These are phyloP conservation scores for Gila orcuttii DNA, from an alignment of 2,113 vertebrate species.

Conservation along the genomic window DNA sequence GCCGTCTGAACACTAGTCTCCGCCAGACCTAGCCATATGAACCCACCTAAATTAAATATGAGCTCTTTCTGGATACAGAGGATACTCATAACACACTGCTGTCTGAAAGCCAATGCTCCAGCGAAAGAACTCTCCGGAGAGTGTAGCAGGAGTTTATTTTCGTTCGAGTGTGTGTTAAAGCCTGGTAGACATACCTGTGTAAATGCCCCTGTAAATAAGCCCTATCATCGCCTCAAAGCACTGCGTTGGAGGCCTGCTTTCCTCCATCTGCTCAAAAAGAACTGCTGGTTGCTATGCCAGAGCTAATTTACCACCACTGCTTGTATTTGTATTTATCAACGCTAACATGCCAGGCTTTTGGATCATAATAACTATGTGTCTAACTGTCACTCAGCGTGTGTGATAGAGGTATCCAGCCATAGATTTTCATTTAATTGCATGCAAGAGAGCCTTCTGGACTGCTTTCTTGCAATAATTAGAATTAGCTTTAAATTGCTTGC, in stretches of 20 bases:
- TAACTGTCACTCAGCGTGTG: slow-evolving; percentile 15
- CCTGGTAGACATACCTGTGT: slow-evolving; percentile 10
- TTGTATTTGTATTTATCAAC: slow-evolving; percentile 37
- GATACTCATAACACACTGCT: neutral
- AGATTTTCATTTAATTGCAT: slow-evolving; percentile 14
- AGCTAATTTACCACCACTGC: slow-evolving; percentile 39
- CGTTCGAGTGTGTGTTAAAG: neutral
- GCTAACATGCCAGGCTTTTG: slow-evolving; percentile 24
- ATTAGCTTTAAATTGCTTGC: neutral
- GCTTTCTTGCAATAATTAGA: neutral
- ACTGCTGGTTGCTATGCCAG: slow-evolving; percentile 4
- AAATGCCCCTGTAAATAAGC: slow-evolving; percentile 31
- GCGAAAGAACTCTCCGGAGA: slow-evolving; percentile 1
- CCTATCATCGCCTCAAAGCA: neutral
- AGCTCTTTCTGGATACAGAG: slow-evolving; percentile 35
- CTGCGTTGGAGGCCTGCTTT: neutral
- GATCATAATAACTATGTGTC: slow-evolving; percentile 23
- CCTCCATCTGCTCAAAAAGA: slow-evolving; percentile 26
- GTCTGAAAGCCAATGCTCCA: neutral
- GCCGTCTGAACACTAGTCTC: slow-evolving; percentile 36
- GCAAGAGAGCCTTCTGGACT: slow-evolving; percentile 1
- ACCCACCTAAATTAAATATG: slow-evolving; percentile 50
- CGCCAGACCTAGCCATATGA: slow-evolving; percentile 45
- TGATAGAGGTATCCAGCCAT: slow-evolving; percentile 25
- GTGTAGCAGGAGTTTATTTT: neutral